Evolutionary conservation across 2,113 vertebrate genomes (phyloP).

Genomic region (Urocitellus parryii): DNA sequence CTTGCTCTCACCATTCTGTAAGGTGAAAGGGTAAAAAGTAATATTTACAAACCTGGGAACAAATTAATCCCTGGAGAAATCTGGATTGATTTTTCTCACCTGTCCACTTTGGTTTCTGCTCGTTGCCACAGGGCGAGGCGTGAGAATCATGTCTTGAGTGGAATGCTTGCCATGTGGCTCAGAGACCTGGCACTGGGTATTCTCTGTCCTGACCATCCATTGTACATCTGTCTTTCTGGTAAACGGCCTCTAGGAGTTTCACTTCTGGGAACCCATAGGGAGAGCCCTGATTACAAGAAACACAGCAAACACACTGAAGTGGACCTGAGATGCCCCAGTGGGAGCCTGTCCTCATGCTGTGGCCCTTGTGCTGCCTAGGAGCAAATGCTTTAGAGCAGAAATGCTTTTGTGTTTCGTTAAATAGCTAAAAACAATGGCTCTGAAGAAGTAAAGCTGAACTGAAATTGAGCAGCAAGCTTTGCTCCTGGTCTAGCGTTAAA

Average conservation of each 20-base stretch:
- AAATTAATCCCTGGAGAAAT: background rate
- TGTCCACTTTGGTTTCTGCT: background rate
- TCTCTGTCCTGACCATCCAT: background rate
- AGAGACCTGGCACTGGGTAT: background rate
- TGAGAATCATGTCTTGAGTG: background rate
- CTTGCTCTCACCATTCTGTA: background rate
- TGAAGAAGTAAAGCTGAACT: background rate
- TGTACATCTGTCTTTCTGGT: background rate
- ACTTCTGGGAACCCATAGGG: background rate
- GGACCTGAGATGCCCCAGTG: no score
- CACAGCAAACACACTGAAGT: background rate
- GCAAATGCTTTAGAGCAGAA: background rate
- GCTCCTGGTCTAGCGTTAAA: background rate
- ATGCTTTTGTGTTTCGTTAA: background rate
- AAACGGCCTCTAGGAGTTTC: background rate
- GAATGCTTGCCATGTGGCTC: background rate
- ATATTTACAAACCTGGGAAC: background rate
- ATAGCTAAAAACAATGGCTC: background rate
- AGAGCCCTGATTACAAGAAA: background rate
- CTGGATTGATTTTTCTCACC: background rate
- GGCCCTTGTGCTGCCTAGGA: background rate
- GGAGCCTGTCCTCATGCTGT: no score
- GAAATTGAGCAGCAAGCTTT: background rate
- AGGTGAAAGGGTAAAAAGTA: background rate
- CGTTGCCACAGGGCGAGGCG: background rate